Evolutionary conservation across 2,113 vertebrate species (phyloP).

Genomic region (Atrichornis clamosus): DNA sequence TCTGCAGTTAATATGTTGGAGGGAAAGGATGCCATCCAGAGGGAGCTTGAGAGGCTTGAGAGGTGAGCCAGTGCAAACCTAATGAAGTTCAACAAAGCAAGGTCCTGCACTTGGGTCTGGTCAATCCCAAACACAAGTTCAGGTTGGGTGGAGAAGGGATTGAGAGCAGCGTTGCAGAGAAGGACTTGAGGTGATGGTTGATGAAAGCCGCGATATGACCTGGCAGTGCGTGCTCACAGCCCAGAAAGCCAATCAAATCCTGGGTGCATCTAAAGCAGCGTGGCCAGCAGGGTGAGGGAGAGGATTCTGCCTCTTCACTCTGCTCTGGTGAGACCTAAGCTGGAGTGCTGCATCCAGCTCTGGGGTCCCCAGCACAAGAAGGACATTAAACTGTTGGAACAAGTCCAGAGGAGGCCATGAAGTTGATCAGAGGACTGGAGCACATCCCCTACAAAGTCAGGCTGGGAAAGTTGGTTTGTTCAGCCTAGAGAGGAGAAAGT

Average conservation of each 20-base stretch:
- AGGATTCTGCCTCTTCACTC: neutral
- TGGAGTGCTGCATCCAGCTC: neutral
- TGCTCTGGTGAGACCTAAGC: neutral
- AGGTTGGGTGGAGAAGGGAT: neutral
- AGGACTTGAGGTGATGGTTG: no score
- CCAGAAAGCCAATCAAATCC: neutral
- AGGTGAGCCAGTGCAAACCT: neutral
- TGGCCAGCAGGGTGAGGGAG: neutral
- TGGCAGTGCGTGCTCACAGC: neutral
- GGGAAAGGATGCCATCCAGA: neutral
- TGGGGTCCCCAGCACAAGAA: no score
- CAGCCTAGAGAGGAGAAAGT: neutral
- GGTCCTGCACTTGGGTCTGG: no score
- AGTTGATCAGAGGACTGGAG: neutral
- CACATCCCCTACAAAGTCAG: neutral
- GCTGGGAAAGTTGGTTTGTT: neutral
- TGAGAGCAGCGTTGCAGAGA: neutral
- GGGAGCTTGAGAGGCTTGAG: neutral
- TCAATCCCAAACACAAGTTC: neutral
- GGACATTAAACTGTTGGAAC: neutral
- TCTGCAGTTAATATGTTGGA: neutral
- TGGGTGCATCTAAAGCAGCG: rapidly evolving
- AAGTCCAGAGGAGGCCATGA: neutral
- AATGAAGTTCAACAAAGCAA: neutral
- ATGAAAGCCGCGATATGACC: neutral